Evolutionary conservation across 2,888 invertebrate species (phyloP).

Genomic region (Chironomus tentans): DNA sequence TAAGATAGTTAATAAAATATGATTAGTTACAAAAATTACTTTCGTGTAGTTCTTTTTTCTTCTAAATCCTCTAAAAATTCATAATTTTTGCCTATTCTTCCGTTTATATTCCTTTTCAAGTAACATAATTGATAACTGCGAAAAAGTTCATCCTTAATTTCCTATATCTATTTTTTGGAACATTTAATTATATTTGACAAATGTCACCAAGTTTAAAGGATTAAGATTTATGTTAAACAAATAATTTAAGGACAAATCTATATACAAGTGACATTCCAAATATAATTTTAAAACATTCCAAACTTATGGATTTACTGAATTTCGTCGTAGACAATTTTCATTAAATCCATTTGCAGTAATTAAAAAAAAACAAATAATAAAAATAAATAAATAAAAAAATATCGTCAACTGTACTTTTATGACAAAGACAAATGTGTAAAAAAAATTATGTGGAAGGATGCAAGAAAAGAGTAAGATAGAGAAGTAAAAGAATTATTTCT

Average conservation of each 20-base stretch:
- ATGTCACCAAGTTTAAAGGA: too few species aligned
- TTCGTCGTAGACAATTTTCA: too few species aligned
- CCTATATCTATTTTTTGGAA: too few species aligned
- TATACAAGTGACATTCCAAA: too few species aligned
- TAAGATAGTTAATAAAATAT: background rate
- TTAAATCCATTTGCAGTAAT: background rate
- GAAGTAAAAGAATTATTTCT: background rate
- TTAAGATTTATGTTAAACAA: too few species aligned
- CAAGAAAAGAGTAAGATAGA: background rate
- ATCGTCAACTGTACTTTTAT: background rate
- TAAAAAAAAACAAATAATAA: background rate
- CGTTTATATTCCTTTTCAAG: background rate
- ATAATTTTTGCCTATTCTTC: slow-evolving; percentile 11
- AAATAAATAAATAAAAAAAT: background rate
- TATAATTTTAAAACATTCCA: too few species aligned
- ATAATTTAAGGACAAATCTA: too few species aligned
- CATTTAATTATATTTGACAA: too few species aligned
- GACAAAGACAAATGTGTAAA: background rate
- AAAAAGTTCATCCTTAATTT: too few species aligned
- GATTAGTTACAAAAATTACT: slow-evolving; percentile 2
- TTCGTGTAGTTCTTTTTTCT: too few species aligned
- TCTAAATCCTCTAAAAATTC: too few species aligned
- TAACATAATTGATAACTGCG: background rate
- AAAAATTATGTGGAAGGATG: background rate
- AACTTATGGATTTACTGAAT: too few species aligned